Percentiles rank a stretch among this genome's conserved stretches.
Conservation (phyloP, 2,888 invertebrate species). For the Mythimna ferrago region DNA sequence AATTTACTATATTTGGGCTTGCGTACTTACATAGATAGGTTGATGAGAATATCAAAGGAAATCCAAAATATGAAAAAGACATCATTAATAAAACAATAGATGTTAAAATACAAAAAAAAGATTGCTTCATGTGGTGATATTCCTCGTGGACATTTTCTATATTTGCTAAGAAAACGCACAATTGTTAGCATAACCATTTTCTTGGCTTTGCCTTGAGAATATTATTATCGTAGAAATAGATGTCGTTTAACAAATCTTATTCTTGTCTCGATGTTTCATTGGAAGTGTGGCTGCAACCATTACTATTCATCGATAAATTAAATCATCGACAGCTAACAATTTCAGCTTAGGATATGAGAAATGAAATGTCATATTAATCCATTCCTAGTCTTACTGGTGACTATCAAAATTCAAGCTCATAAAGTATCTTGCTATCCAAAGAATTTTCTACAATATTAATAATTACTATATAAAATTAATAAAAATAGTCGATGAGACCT, state of each 20-base stretch:
- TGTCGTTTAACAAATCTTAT: conserved; percentile 45
- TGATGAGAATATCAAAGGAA: not conserved
- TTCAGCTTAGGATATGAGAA: not conserved
- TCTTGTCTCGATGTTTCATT: conserved; percentile 52
- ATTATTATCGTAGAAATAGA: conserved; percentile 39
- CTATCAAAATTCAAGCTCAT: not conserved
- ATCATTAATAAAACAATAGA: not conserved
- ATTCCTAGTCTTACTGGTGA: not conserved
- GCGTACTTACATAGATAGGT: not conserved
- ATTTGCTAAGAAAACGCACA: conserved; percentile 52
- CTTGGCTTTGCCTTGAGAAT: conserved; percentile 35
- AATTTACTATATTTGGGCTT: too few species aligned
- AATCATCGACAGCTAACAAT: too few species aligned
- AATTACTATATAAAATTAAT: not conserved
- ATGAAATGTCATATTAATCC: not conserved
- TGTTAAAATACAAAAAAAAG: not conserved
- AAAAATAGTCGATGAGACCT: not conserved
- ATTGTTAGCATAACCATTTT: conserved; percentile 26
- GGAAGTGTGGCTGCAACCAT: conserved; percentile 64
- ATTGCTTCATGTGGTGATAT: conserved; percentile 6
- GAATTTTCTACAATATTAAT: not conserved
- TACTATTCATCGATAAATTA: too few species aligned
- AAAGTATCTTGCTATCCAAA: too few species aligned
- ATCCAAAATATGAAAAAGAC: not conserved
- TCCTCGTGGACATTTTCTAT: conserved; percentile 15